Base-by-base conservation (phyloP, 35 echinoderm and acorn worm species). In the Lytechinus pictus region DNA sequence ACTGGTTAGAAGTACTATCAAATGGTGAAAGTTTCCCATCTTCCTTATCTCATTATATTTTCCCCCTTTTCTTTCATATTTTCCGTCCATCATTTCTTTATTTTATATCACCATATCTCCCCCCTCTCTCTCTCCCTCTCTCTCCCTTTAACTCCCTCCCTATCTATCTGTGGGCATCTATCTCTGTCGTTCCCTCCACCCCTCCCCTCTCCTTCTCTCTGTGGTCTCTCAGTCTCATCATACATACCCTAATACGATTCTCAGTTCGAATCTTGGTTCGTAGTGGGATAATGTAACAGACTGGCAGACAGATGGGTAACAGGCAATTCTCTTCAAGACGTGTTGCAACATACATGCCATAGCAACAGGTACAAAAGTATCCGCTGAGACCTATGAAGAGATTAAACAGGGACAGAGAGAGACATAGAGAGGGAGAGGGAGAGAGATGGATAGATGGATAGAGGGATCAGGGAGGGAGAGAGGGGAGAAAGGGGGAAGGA, bases 241-340 rank as follows among this genome's bases (percentile, higher is more conserved):
- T 44, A 54, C 28, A 2, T 90, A 90, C 88, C 29, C 9, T 44
- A 12, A 90, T 90, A 52, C 88, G 28, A 21, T 90, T 90, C 28
- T 90, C 88, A 21, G 88, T 90, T 5, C 88, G 28, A 51, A 90
- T 90, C 28, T 90, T 90, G 29, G 88, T 90, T 3, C 88, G 10
- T 9, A 90, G 88, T 16, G 88, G 88, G 9, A 90, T 16, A 10
- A 90, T 90, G 27, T 90, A 90, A 33, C n/a, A 52, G 29, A 0
- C 8, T 12, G 88, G 88, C 52, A 90, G 2, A 33, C 88, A 90
- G 28, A 10, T 4, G 9, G 88, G 88, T 28, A 90, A 33, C 29
- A 44, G 16, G 88, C 88, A 90, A 27, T 90, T 90, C 88, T 90
- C 88, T 33, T 90, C 88, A 29, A 90, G 88, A 12, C 88, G 88